Evolutionary conservation across 1,140 invertebrate species (phyloP).

Genomic region (Megalonaias nervosa): DNA sequence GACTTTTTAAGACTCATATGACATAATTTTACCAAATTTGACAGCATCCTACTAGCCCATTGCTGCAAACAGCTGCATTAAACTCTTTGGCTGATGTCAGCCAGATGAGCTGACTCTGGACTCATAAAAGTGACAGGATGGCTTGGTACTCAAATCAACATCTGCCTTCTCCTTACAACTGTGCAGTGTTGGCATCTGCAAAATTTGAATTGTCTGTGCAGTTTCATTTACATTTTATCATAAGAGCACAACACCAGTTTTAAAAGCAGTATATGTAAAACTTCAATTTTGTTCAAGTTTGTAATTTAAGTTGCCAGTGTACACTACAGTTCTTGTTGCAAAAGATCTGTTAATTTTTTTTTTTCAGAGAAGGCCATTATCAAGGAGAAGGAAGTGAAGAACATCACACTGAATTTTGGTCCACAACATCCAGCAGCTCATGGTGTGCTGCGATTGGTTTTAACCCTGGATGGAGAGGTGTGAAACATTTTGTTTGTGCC

Average conservation of each 20-base stretch:
- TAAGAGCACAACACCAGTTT: background rate
- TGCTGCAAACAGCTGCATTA: too few species aligned
- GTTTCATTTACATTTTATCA: too few species aligned
- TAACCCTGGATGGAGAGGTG: slow-evolving; percentile 97
- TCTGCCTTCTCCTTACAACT: too few species aligned
- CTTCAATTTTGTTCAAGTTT: background rate
- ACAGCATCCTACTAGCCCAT: too few species aligned
- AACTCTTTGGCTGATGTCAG: too few species aligned
- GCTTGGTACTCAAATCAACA: too few species aligned
- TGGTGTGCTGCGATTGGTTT: slow-evolving; percentile 93
- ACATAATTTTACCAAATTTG: too few species aligned
- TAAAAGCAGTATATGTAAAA: background rate
- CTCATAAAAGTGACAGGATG: too few species aligned
- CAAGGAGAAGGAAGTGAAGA: slow-evolving; percentile 79
- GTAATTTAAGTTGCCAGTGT: background rate
- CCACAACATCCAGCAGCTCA: slow-evolving; percentile 99
- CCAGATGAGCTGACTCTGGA: too few species aligned
- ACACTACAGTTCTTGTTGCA: background rate
- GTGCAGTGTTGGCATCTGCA: too few species aligned
- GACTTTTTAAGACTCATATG: too few species aligned
- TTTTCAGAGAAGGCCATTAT: slow-evolving; percentile 7
- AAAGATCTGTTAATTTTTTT: background rate
- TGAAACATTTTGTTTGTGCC: slow-evolving; percentile 21
- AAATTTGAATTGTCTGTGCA: too few species aligned
- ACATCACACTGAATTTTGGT: slow-evolving; percentile 95